Base-by-base conservation (phyloP, 2,797 vertebrate species). In the Microctenopoma stevenorrisi region DNA sequence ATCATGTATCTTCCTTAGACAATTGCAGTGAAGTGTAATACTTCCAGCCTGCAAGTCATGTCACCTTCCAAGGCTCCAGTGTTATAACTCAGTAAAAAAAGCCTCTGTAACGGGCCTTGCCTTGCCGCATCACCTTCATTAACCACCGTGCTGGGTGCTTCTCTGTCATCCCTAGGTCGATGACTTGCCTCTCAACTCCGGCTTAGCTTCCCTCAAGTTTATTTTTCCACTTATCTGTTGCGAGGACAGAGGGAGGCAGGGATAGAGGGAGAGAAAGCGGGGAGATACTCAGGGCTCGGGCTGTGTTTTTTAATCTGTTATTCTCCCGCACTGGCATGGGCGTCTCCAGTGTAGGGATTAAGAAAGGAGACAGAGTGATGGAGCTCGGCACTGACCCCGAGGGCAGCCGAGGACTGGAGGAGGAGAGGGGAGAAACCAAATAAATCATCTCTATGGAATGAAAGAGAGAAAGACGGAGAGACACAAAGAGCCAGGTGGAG, bases 381-480 rank as follows among this genome's bases (percentile, higher is more conserved):
- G 92, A 93, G 88, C 68, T 90, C 65, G 13, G 38, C 40, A 30
- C 65, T 91, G 87, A 91, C 88, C 90, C 84, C 15, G 62, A 73
- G 82, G 89, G 86, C 48, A 18, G 64, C 82, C 33, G 78, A 79
- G 77, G 72, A 63, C 72, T 46, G 84, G 65, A 79, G 79, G 82
- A 82, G 85, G 79, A 81, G 71, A 73, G 64, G 57, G 72, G 65
- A 75, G 84, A 73, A 72, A 79, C 80, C 72, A 86, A 86, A 89
- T 90, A 88, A 89, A 91, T 90, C 89, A 88, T 86, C 82, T 78
- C 72, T 70, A 79, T 67, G 84, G 85, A 91, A 91, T 88, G 82
- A 86, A 82, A 86, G 71, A 61, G 72, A 75, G 79, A 75, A 69
- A 77, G 72, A 74, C 62, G 13, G 74, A 79, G 74, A 79, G 79